Evolutionary conservation across 92 coral and sea anemone genomes (phyloP).

Genomic region (Phenganax subtilis): DNA sequence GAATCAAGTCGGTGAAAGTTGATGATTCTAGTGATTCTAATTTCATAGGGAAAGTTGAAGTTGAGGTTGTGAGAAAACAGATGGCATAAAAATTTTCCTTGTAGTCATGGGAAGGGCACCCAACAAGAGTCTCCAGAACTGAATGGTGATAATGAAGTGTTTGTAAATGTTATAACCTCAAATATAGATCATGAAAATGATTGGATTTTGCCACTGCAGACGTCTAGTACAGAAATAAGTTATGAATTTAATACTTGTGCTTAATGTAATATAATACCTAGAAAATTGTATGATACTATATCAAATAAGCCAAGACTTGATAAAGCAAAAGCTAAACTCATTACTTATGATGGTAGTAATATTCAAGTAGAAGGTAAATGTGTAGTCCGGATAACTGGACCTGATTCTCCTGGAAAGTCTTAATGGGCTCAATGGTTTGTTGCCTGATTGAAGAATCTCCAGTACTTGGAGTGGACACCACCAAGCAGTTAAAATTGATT

Average conservation of each 20-base stretch:
- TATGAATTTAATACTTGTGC: constrained; percentile 31
- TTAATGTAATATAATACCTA: constrained; percentile 27
- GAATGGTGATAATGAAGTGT: neutral
- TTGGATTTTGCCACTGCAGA: constrained; percentile 30
- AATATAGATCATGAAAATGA: constrained; percentile 18
- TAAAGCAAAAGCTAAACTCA: constrained; percentile 18
- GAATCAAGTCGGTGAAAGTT: constrained; percentile 13
- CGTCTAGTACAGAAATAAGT: constrained; percentile 25
- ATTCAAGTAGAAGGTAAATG: constrained; percentile 19
- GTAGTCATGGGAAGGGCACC: neutral
- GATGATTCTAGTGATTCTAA: constrained; percentile 3
- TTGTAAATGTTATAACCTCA: neutral
- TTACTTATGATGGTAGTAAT: constrained; percentile 16
- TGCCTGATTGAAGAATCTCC: neutral
- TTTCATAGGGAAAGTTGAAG: neutral
- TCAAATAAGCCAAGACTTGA: constrained; percentile 26
- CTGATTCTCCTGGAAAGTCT: constrained; percentile 1
- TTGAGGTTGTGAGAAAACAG: neutral
- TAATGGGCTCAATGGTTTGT: neutral
- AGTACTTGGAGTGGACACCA: constrained; percentile 13
- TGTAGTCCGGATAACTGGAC: constrained; percentile 11
- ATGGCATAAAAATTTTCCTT: neutral
- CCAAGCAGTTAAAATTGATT: constrained; percentile 7
- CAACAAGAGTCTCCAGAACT: neutral
- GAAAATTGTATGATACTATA: neutral